Percentiles rank a stretch among this genome's conserved stretches.
These are phyloP conservation scores for Mesembrinibis cayennensis DNA, from an alignment of 2,113 vertebrate genomes.

Conservation along the genomic window DNA sequence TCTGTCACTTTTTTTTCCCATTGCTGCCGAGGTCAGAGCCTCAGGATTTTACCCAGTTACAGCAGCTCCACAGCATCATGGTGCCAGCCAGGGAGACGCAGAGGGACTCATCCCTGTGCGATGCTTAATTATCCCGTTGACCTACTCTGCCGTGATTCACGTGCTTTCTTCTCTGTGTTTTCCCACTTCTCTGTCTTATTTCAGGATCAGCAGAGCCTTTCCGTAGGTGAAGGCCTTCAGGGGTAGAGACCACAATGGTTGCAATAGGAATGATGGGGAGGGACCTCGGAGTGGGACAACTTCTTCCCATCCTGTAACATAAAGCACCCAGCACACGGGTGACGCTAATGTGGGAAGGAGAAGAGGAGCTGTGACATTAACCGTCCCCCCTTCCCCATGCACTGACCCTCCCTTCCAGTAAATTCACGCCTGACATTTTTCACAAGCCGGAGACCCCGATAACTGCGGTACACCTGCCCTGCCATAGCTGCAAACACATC, in stretches of 20 bases:
- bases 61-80: background rate
- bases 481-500: background rate
- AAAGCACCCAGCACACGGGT: background rate
- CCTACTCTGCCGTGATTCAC: background rate
- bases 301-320: background rate
- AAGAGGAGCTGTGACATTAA: background rate
- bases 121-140: background rate
- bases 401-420: background rate
- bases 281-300: background rate
- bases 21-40: background rate
- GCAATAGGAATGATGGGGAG: background rate
- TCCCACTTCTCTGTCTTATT: background rate
- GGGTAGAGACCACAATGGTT: background rate
- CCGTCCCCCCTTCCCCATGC: background rate
- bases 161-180: background rate
- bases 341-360: background rate
- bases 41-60: background rate
- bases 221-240: background rate
- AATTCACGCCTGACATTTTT: background rate
- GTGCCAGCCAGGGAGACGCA: background rate
- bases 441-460: background rate
- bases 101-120: background rate
- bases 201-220: background rate
- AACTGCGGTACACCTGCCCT: background rate
- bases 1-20: background rate